A percentile compares a stretch with the other conserved stretches of the same genome.
Evolutionary conservation across 2,888 invertebrate genomes (phyloP).

Genomic region (Merodon equestris): DNA sequence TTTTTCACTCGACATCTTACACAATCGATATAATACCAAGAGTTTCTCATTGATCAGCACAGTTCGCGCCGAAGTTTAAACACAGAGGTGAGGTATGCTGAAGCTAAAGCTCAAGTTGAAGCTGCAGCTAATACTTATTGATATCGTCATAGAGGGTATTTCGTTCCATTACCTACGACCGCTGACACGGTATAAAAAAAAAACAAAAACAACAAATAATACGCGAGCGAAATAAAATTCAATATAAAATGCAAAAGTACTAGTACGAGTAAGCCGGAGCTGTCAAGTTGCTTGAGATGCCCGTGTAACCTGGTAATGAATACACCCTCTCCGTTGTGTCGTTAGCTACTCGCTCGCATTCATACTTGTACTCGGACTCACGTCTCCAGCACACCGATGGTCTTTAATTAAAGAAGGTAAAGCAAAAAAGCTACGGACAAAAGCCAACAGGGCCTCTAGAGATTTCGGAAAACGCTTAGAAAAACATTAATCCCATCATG

Average conservation of each 20-base stretch:
- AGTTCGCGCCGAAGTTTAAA: constrained; percentile 34
- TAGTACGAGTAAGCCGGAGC: constrained; percentile 17
- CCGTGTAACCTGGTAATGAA: constrained; percentile 51
- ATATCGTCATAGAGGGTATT: constrained; percentile 29
- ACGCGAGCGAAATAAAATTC: constrained; percentile 23
- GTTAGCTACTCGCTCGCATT: no score
- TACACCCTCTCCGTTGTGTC: constrained; percentile 40
- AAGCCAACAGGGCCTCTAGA: no score
- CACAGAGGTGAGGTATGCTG: constrained; percentile 56
- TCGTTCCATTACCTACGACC: constrained; percentile 51
- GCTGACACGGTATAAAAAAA: constrained; percentile 36
- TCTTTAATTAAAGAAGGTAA: no score
- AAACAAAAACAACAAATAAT: constrained; percentile 33
- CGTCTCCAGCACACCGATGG: no score
- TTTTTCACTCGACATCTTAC: constrained; percentile 69
- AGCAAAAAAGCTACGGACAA: no score
- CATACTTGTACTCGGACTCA: no score
- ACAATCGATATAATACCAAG: constrained; percentile 69
- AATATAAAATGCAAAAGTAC: constrained; percentile 33
- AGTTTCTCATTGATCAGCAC: constrained; percentile 68
- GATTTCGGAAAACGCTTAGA: no score
- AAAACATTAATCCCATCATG: no score
- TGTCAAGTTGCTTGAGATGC: constrained; percentile 50
- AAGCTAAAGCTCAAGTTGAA: constrained; percentile 31
- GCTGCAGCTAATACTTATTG: no score